Evolutionary conservation across 2,113 vertebrate species (phyloP).

Genomic region (Myrmecophaga tridactyla): DNA sequence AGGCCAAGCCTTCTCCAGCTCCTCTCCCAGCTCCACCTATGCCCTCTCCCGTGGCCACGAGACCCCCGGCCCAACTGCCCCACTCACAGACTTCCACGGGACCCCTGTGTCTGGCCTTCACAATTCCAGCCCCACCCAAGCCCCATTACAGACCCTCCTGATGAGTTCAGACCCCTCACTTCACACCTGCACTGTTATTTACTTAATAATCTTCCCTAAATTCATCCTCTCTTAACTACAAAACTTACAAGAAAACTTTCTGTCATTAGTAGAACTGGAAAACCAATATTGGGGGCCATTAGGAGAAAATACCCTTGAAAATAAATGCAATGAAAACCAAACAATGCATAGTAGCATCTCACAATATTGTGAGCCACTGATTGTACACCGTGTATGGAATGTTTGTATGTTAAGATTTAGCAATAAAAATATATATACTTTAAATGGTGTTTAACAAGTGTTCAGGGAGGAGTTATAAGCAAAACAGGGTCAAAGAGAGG

Average conservation of each 20-base stretch:
- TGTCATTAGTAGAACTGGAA: too few relatives aligned
- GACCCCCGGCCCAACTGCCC: rapidly evolving
- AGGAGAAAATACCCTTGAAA: not conserved
- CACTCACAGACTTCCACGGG: not conserved
- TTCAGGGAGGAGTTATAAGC: not conserved
- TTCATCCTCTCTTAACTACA: rapidly evolving
- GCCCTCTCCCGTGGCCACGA: rapidly evolving
- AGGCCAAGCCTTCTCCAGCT: too few relatives aligned
- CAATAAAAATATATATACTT: too few relatives aligned
- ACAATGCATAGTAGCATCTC: rapidly evolving
- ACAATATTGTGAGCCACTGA: too few relatives aligned
- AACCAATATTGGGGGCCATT: not conserved
- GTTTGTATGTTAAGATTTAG: too few relatives aligned
- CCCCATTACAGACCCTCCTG: rapidly evolving
- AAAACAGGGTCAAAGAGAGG: rapidly evolving
- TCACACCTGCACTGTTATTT: rapidly evolving
- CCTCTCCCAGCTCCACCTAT: not conserved
- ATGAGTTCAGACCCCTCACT: rapidly evolving
- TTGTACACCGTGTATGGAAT: too few relatives aligned
- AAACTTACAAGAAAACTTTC: not conserved
- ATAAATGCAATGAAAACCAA: not conserved
- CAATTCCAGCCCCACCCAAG: too few relatives aligned
- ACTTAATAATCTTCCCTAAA: not conserved
- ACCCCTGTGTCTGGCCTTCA: rapidly evolving
- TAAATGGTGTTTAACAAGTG: too few relatives aligned